Evolutionary conservation across 2,888 invertebrate genomes (phyloP), one percentile per base, ranked within the genome.

Genomic region (Geophilus truncorum): DNA sequence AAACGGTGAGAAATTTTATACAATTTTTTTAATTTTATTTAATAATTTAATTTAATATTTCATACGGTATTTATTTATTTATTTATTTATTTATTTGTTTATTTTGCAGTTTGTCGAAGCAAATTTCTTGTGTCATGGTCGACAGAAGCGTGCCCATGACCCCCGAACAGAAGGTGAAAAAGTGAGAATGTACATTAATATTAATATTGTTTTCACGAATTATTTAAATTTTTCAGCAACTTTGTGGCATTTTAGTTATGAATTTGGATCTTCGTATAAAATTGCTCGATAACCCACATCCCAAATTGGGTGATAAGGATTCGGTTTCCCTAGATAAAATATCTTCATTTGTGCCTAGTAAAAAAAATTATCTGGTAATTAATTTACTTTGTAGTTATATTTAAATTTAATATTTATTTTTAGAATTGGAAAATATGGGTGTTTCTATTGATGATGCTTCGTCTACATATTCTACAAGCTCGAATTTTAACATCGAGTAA

Each of bases 1-100:
- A 15, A 57, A 23, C n/a, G 80, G 80, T 80, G 57, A 18, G 18
- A 40, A 36, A n/a, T n/a, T n/a, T n/a, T n/a, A n/a, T n/a, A n/a
- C n/a, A n/a, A n/a, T n/a, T n/a, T n/a, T n/a, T n/a, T n/a, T n/a
- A n/a, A n/a, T n/a, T n/a, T n/a, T n/a, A n/a, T n/a, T n/a, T n/a
- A n/a, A n/a, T n/a, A n/a, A n/a, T n/a, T n/a, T n/a, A n/a, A n/a
- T n/a, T n/a, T n/a, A n/a, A n/a, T n/a, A n/a, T n/a, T n/a, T n/a
- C n/a, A n/a, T n/a, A n/a, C n/a, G n/a, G n/a, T n/a, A n/a, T n/a
- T n/a, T n/a, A n/a, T n/a, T n/a, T n/a, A n/a, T n/a, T n/a, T n/a
- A n/a, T n/a, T n/a, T n/a, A n/a, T n/a, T n/a, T n/a, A n/a, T n/a
- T n/a, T n/a, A n/a, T n/a, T n/a, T n/a, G n/a, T n/a, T n/a, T n/a